Base-by-base conservation (phyloP, 2,113 vertebrate species). In the Takifugu flavidus region DNA sequence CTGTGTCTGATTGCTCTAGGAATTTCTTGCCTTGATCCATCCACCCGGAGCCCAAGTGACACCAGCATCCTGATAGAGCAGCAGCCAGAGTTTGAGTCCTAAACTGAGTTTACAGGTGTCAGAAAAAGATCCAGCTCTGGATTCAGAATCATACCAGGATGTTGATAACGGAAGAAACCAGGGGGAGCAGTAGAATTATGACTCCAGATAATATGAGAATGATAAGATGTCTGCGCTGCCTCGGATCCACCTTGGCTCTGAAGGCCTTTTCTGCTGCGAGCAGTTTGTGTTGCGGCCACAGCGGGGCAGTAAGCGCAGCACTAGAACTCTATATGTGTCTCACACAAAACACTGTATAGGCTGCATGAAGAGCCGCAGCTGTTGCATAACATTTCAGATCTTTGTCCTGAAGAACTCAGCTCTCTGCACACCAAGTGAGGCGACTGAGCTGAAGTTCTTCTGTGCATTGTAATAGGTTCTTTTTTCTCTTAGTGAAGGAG, bases 1-100 rank as follows among this genome's bases (percentile, higher is more conserved):
- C 78, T 92, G 39, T 96, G 95, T 70, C 84, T 95, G 53, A 83
- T 96, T 0, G 92, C 93, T 25, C 74, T 96, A 83, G 94, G 94
- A 0, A 51, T 90, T 53, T 90, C 92, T 79, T 91, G 86, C 66
- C 83, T 94, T 71, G 89, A 91, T 71, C 91, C 90, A 14, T 78
- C 79, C 26, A 61, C 13, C 62, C 86, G 80, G 86, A 91, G 88
- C 91, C 92, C 75, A 51, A 87, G 88, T 66, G 89, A 88, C 83
- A 72, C 80, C 13, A 82, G 62, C 12, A 77, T 93, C 79, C 87
- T 87, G 66, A 81, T 84, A 0, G 87, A 92, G 74, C 89, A 58
- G 56, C 75, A 83, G 67, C 66, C 20, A 10, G 13, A 84, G 79
- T 81, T 72, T 4, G 75, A 83, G 62, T 55, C 71, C 34, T 89